phyloP scores from a whole-genome alignment of 2,797 vertebrate species.

The Phalloptychus januarius region DNA sequence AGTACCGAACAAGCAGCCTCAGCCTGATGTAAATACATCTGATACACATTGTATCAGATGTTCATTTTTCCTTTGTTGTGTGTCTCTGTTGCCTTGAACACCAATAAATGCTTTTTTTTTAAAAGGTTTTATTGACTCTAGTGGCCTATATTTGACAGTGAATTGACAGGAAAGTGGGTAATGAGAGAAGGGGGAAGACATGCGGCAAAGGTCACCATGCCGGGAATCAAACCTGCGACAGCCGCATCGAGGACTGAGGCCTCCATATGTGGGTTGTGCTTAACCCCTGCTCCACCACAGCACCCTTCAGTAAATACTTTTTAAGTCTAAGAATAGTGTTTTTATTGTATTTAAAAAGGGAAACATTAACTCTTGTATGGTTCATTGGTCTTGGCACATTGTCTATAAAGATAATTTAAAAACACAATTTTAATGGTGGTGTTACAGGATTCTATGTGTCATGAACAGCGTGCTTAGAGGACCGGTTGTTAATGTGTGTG shows the following conservation, averaged over 20 bases:
- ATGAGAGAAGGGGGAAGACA: too few species aligned
- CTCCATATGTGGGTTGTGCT: too few species aligned
- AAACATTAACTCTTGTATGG: not conserved
- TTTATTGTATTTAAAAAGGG: not conserved
- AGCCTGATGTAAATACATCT: conserved; percentile 37
- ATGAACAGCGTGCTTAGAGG: not conserved
- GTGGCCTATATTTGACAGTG: too few species aligned
- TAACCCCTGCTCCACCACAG: too few species aligned
- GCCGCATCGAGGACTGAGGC: too few species aligned
- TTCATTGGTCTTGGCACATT: not conserved
- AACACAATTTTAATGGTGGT: not conserved
- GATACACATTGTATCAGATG: conserved; percentile 15
- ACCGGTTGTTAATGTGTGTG: not conserved
- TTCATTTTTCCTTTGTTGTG: conserved; percentile 11
- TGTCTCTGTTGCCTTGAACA: not conserved
- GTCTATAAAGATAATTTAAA: not conserved
- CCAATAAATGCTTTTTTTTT: not conserved
- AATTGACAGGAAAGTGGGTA: too few species aligned
- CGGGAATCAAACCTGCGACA: too few species aligned
- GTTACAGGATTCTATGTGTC: not conserved
- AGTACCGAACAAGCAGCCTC: conserved; percentile 45
- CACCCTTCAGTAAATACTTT: too few species aligned
- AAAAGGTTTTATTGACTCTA: too few species aligned
- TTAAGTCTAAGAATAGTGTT: not conserved
- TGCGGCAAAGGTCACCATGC: too few species aligned